These are phyloP conservation scores for Coecobrya sp. DNA, from an alignment of 2,888 invertebrate species.

Conservation along the genomic window DNA sequence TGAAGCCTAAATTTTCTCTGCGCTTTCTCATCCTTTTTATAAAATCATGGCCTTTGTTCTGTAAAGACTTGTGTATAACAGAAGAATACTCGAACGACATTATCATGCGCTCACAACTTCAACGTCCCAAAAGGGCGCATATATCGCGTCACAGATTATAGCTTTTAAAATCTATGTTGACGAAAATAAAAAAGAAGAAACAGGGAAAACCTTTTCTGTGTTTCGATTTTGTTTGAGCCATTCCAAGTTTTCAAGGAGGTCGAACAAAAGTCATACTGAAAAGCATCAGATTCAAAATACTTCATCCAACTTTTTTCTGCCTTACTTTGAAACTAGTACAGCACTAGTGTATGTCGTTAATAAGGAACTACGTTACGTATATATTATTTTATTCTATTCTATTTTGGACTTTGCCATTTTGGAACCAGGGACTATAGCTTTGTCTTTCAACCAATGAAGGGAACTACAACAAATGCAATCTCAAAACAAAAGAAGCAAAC, in stretches of 20 bases:
- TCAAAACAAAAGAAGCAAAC: background rate
- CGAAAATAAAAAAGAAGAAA: constrained; percentile 48
- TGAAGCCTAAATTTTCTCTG: background rate
- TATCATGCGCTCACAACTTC: background rate
- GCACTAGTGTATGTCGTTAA: background rate
- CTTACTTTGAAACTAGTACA: background rate
- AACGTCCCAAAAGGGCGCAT: constrained; percentile 9
- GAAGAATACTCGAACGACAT: background rate
- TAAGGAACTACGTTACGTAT: background rate
- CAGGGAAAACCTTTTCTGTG: constrained; percentile 48
- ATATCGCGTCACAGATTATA: constrained; percentile 13
- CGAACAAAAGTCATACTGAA: background rate
- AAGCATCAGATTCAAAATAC: constrained; percentile 23
- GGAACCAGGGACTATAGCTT: background rate
- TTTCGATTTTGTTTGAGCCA: constrained; percentile 10
- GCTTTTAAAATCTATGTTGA: background rate
- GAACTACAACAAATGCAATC: background rate
- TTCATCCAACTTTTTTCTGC: constrained; percentile 25
- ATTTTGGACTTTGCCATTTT: background rate
- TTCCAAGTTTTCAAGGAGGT: constrained; percentile 12
- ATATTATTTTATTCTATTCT: background rate
- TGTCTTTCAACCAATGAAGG: background rate
- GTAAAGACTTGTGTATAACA: background rate
- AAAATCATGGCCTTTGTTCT: background rate
- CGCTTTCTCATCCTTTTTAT: background rate